These are phyloP conservation scores for Lates calcarifer DNA, from an alignment of 2,113 vertebrate genomes.

Conservation along the genomic window DNA sequence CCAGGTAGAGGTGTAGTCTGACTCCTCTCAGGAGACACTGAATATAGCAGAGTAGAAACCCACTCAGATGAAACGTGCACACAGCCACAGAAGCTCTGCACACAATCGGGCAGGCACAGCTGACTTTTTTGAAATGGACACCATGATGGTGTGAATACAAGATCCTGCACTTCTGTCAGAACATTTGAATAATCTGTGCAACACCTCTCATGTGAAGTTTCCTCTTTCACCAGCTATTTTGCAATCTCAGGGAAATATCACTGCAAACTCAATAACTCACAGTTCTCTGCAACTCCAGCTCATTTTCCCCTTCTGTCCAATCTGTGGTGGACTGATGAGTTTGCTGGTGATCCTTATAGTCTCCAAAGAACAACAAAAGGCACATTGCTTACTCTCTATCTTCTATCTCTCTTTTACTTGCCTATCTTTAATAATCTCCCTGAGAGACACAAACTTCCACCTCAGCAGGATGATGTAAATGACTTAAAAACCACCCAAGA, in stretches of 20 bases:
- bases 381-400: too few species aligned
- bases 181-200: background rate
- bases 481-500: background rate
- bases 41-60: conserved; percentile 42
- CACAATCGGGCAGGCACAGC: background rate
- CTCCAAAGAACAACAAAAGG: too few species aligned
- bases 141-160: background rate
- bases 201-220: conserved; percentile 1
- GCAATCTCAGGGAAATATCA: background rate
- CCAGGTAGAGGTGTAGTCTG: conserved; percentile 52
- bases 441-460: background rate
- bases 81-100: background rate
- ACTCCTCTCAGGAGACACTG: conserved; percentile 46
- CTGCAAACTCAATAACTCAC: conserved; percentile 7
- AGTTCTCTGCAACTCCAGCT: background rate
- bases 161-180: background rate
- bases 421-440: conserved; percentile 43
- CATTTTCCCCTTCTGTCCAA: conserved; percentile 6
- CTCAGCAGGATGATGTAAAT: conserved; percentile 6
- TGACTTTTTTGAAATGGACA: conserved; percentile 21
- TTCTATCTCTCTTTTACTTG: background rate
- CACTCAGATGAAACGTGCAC: conserved; percentile 27
- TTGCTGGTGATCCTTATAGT: conserved; percentile 25
- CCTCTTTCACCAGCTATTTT: background rate
- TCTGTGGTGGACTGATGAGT: conserved; percentile 27